phyloP scores from a whole-genome alignment of 2,113 vertebrate species.

The Pangasianodon gigas region DNA sequence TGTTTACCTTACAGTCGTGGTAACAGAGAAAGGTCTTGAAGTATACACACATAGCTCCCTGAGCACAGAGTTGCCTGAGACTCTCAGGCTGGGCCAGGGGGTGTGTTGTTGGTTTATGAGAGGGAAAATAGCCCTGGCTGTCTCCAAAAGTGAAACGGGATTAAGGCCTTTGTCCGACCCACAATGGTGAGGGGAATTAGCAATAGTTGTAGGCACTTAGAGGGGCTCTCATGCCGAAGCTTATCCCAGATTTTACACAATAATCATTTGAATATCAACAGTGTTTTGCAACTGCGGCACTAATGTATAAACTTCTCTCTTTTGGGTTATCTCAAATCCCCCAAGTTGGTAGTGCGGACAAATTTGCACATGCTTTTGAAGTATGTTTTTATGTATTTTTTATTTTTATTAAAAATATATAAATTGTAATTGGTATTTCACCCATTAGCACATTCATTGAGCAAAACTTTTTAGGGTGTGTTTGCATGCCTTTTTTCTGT shows the following conservation, averaged over 20 bases:
- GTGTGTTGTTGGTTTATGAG: conserved; percentile 99
- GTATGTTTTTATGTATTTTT: not conserved
- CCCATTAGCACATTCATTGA: not conserved
- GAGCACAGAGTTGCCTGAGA: conserved; percentile 80
- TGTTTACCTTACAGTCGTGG: conserved; percentile 72
- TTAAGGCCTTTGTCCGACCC: conserved; percentile 95
- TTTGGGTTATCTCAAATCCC: conserved; percentile 90
- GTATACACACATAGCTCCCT: conserved; percentile 93
- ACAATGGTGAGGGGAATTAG: conserved; percentile 99
- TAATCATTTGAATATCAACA: conserved; percentile 99
- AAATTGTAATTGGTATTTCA: not conserved
- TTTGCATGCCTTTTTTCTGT: not conserved
- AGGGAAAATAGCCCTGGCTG: conserved; percentile 97
- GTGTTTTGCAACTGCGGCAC: conserved; percentile 99
- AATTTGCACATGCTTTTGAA: conserved; percentile 61
- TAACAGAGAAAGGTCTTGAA: conserved; percentile 92
- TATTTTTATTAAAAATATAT: not conserved
- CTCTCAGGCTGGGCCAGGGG: conserved; percentile 92
- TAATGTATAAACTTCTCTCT: conserved; percentile 99
- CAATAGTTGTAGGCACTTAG: conserved; percentile 99
- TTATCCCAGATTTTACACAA: conserved; percentile 99
- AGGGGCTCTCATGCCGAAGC: conserved; percentile 98
- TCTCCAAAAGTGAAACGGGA: conserved; percentile 97
- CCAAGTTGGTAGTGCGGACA: conserved; percentile 78
- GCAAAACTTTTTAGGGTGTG: not conserved